Conservation (phyloP, 2,113 vertebrate genomes). For the Mohoua ochrocephala region DNA sequence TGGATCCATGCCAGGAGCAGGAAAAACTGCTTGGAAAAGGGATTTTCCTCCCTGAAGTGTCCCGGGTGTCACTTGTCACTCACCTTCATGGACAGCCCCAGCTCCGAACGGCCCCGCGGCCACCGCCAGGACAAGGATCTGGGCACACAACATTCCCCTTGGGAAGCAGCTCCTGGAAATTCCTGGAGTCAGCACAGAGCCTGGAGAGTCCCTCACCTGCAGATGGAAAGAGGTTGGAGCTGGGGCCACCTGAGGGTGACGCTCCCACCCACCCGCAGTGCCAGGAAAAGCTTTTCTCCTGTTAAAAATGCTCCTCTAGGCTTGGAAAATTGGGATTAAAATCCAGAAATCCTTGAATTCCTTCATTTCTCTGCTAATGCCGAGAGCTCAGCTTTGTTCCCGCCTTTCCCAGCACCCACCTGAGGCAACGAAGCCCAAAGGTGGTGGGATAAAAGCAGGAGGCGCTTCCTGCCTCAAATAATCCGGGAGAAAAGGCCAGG, state of each 20-base stretch:
- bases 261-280: background rate
- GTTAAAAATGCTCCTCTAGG: background rate
- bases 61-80: background rate
- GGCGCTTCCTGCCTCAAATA: background rate
- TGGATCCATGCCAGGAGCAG: background rate
- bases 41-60: background rate
- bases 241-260: fast-evolving
- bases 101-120: background rate
- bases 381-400: background rate
- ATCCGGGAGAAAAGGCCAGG: background rate
- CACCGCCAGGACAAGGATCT: background rate
- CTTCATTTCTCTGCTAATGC: background rate
- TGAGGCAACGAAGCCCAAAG: background rate
- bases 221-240: background rate
- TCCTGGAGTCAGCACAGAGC: background rate
- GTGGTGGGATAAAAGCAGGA: background rate
- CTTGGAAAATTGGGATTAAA: background rate
- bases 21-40: background rate
- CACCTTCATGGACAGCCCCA: background rate
- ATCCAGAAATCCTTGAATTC: background rate
- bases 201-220: background rate
- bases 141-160: background rate
- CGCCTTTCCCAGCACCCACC: background rate
- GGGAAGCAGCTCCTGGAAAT: background rate
- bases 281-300: background rate